Base-by-base conservation (phyloP, 2,113 vertebrate species). In the Melanotaenia duboulayi region DNA sequence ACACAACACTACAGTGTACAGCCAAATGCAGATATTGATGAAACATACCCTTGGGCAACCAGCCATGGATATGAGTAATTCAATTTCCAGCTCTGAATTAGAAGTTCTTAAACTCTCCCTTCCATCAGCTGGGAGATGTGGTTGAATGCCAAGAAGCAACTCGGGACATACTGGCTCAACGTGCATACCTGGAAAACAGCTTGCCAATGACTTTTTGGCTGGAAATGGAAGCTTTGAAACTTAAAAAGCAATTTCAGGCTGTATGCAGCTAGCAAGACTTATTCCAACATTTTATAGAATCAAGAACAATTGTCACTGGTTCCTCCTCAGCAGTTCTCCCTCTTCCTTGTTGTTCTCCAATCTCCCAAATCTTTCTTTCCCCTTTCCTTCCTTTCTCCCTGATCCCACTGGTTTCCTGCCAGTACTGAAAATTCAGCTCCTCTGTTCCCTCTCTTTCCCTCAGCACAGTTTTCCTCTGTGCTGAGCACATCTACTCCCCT, bases 191-290 rank as follows among this genome's bases (percentile, higher is more conserved):
- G 13, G 16, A 62, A 20, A 63, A 78, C 39, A 17, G 3, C 2
- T 69, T 1, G 20, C 48, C 60, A 63, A 74, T 87, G 82, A 59
- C 13, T 22, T 37, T 5, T 16, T 78, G 81, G 74, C 69, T 67
- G 42, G 57, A 79, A 73, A 80, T 71, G 74, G 55, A 49, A 67
- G 72, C 61, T 61, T 74, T 23, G 51, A 54, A 61, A 20, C 54
- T 28, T 19, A 64, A 24, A 60, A 65, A 72, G 59, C 70, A 70
- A 9, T 67, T 46, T 61, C n/a, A 32, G 42, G 6, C 40, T 4
- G 24, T 59, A 35, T 75, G 25, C 46, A 80, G 64, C 67, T 73
- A 78, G 67, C 71, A 11, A 82, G 32, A 56, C 61, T 64, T 80
- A 40, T n/a, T 57, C 37, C 11, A 65, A 22, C 35, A 46, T 17